Evolutionary conservation across 2,888 invertebrate species (phyloP), one percentile per base, ranked within the genome.

Genomic region (Sphinx pinastri): DNA sequence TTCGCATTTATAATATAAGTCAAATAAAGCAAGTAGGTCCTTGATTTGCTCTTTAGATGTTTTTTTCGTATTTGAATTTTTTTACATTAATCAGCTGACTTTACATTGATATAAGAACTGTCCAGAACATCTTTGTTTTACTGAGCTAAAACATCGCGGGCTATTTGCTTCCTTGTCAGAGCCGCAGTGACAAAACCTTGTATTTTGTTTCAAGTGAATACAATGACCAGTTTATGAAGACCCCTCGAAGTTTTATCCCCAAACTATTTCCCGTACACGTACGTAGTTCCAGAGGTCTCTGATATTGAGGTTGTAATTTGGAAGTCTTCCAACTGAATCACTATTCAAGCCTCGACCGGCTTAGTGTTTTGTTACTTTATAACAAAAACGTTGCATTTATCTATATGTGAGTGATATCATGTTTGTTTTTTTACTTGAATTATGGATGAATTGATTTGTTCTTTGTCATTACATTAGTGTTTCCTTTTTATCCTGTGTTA

Each of bases 171-270:
- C 71, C 70, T 69, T 71, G 72, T 73, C 68, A 69, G 47, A 71
- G 67, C 71, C 68, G 68, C 71, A 68, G 68, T 70, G 70, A 73
- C 72, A 72, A 73, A 70, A 70, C 68, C 67, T 45, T 70, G 72
- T 72, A 69, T 66, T 72, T 71, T 72, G 72, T 72, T 73, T 68
- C 70, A 66, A 72, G 71, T 70, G 66, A 25, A 67, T 31, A 14
- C 31, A 31, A 54, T 16, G 67, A 70, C 71, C 67, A 67, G 12
- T 52, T 16, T 57, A 67, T 8, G 5, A 67, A 67, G 70, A 70
- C 8, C 67, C 16, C 14, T 70, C 51, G 38, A 19, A 51, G 25
- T 67, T 70, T 57, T 31, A 49, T 70, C 31, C 16, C 13, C 13
- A 14, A 31, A 25, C 19, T 66, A 14, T 12, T 51, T 38, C 11